Evolutionary conservation across 2,113 vertebrate genomes (phyloP), one percentile per base, ranked within the genome.

Genomic region (Alligator sinensis): DNA sequence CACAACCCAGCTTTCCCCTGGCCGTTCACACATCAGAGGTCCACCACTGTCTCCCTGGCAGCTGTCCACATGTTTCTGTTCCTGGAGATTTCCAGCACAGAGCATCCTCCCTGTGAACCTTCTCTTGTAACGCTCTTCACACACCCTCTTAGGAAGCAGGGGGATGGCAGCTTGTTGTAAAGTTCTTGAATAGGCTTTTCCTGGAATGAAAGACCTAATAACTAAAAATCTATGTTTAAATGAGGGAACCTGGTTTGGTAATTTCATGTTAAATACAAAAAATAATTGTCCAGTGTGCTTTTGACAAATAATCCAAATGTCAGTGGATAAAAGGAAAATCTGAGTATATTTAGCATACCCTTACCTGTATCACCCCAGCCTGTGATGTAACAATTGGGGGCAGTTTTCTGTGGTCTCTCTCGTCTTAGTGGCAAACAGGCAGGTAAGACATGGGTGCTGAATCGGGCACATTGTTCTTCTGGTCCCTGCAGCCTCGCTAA

Each of bases 301-400:
- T 10, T 28, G 87, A 57, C 30, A 60, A 80, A 27, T 54, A 84
- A 57, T n/a, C 9, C 80, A 22, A 57, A 27, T 24, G 27, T 19
- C 1, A 1, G 77, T 54, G 21, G 47, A 12, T 25, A 9, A 55
- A 16, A 68, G 59, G 0, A 34, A 72, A 82, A 22, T n/a, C 0
- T 59, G 27, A 17, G 17, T 61, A 21, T 15, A 47, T 25, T n/a
- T 27, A n/a, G 64, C 47, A 54, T 22, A 5, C 1, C 61, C 92
- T 97, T 96, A 99, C 99, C 99, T 98, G 99, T 99, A 97, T 99
- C 99, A 28, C 99, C 99, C 99, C 99, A 99, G 90, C 99, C 99
- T 0, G 99, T 99, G 94, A 99, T 99, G 47, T 99, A 98, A 90
- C 99, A 99, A 92, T 98, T 99, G 66, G 97, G 98, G 78, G 98